Evolutionary conservation across 2,888 invertebrate genomes (phyloP).

Genomic region (Tinea semifulvella): DNA sequence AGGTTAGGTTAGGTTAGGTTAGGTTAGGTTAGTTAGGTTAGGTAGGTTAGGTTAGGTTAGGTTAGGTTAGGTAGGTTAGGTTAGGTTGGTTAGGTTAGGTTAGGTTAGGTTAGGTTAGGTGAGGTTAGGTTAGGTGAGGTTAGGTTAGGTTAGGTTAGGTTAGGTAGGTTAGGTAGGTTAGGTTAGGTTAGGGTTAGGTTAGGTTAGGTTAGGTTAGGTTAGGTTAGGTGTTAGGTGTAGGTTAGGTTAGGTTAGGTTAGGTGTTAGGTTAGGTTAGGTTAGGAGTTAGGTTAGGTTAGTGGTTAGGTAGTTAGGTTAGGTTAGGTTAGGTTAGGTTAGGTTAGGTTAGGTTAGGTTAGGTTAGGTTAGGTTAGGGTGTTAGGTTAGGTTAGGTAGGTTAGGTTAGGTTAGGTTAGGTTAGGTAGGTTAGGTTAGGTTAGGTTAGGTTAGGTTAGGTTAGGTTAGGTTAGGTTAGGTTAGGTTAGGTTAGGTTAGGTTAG

Average conservation of each 20-base stretch:
- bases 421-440: slow-evolving; percentile 22
- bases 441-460: slow-evolving; percentile 23
- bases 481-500: slow-evolving; percentile 23
- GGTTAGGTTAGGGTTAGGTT: slow-evolving; percentile 20
- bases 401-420: slow-evolving; percentile 21
- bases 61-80: slow-evolving; percentile 20
- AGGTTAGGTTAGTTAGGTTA: slow-evolving; percentile 17
- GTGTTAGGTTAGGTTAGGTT: slow-evolving; percentile 22
- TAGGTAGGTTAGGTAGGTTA: slow-evolving; percentile 20
- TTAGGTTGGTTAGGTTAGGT: slow-evolving; percentile 20
- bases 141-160: slow-evolving; percentile 22
- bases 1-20: slow-evolving; percentile 19
- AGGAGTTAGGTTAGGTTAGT: slow-evolving; percentile 22
- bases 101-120: slow-evolving; percentile 19
- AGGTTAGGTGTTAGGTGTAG: slow-evolving; percentile 18
- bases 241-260: slow-evolving; percentile 24
- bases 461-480: slow-evolving; percentile 24
- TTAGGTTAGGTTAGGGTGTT: slow-evolving; percentile 23
- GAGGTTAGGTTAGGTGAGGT: slow-evolving; percentile 17
- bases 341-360: slow-evolving; percentile 25
- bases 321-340: slow-evolving; percentile 23
- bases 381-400: slow-evolving; percentile 20
- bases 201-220: slow-evolving; percentile 20
- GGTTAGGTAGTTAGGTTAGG: no score
- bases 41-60: slow-evolving; percentile 19